A percentile compares a stretch with the other conserved stretches of the same genome.
Conservation (phyloP, 2,888 invertebrate genomes). For the Tetanocera ferruginea region DNA sequence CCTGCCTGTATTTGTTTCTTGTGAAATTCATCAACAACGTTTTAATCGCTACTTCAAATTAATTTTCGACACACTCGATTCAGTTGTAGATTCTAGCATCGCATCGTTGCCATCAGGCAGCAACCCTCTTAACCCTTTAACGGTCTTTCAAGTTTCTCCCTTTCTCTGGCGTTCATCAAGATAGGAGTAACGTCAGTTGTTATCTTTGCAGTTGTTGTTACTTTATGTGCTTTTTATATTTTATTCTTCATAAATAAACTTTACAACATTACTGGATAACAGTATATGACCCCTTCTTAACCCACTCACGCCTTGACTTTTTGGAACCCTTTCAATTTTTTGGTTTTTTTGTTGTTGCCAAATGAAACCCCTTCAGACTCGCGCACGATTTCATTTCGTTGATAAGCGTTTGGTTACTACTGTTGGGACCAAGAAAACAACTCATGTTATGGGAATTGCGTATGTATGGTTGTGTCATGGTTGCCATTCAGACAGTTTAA, state of each 20-base stretch:
- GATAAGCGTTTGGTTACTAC: slow-evolving; percentile 52
- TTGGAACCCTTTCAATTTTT: not conserved
- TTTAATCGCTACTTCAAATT: slow-evolving; percentile 66
- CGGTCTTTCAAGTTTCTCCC: slow-evolving; percentile 12
- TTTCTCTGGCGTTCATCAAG: slow-evolving; percentile 3
- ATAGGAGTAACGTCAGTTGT: slow-evolving; percentile 50
- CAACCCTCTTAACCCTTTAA: slow-evolving; percentile 46
- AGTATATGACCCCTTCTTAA: slow-evolving; percentile 24
- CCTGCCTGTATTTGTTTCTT: not conserved
- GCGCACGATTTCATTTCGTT: slow-evolving; percentile 60
- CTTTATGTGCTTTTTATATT: slow-evolving; percentile 51
- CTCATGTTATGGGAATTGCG: not conserved
- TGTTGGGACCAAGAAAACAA: not conserved
- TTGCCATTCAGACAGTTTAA: slow-evolving; percentile 25
- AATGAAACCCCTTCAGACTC: slow-evolving; percentile 46
- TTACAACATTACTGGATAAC: slow-evolving; percentile 27
- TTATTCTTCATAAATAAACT: slow-evolving; percentile 64
- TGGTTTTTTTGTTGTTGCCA: not conserved
- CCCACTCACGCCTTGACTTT: slow-evolving; percentile 21
- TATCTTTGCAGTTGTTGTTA: slow-evolving; percentile 45
- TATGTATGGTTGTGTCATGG: not conserved
- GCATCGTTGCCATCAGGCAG: slow-evolving; percentile 2
- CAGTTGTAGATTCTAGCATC: slow-evolving; percentile 33
- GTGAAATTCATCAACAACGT: slow-evolving; percentile 45
- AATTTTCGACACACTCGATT: slow-evolving; percentile 58